These are phyloP conservation scores for Rhinichthys klamathensis DNA, from an alignment of 2,113 vertebrate species.

Conservation along the genomic window DNA sequence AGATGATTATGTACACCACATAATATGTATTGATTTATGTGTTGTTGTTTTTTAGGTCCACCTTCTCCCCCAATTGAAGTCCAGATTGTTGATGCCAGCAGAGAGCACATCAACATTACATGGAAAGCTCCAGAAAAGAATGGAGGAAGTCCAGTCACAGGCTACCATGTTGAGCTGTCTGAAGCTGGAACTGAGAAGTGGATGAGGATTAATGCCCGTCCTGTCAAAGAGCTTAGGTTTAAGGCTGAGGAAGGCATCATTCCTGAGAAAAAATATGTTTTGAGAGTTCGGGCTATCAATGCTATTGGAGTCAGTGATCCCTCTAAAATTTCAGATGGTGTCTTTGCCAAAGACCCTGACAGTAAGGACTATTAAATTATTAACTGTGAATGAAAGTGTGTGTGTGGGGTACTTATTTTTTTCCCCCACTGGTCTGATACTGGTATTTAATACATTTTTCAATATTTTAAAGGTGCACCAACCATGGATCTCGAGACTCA, in stretches of 20 bases:
- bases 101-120: slow-evolving; percentile 89
- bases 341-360: slow-evolving; percentile 94
- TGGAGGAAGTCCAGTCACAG: slow-evolving; percentile 90
- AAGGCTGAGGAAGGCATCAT: slow-evolving; percentile 91
- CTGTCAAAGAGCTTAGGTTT: slow-evolving; percentile 91
- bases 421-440: background rate
- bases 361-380: slow-evolving; percentile 79
- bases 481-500: slow-evolving; percentile 85
- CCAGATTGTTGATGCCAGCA: slow-evolving; percentile 86
- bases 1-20: background rate
- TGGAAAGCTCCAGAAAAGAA: slow-evolving; percentile 95
- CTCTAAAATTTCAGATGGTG: slow-evolving; percentile 91
- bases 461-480: slow-evolving; percentile 80
- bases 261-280: slow-evolving; percentile 93
- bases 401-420: background rate
- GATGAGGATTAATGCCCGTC: slow-evolving; percentile 92
- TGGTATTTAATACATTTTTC: slow-evolving; percentile 9
- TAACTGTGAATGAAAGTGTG: background rate
- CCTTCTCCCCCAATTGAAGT: slow-evolving; percentile 93
- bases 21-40: slow-evolving; percentile 1
- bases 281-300: slow-evolving; percentile 95
- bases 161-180: slow-evolving; percentile 95
- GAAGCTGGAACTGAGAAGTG: slow-evolving; percentile 96
- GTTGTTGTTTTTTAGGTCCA: slow-evolving; percentile 73
- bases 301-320: slow-evolving; percentile 91